Conservation (phyloP, 2,888 invertebrate species). For the Belgica antarctica region DNA sequence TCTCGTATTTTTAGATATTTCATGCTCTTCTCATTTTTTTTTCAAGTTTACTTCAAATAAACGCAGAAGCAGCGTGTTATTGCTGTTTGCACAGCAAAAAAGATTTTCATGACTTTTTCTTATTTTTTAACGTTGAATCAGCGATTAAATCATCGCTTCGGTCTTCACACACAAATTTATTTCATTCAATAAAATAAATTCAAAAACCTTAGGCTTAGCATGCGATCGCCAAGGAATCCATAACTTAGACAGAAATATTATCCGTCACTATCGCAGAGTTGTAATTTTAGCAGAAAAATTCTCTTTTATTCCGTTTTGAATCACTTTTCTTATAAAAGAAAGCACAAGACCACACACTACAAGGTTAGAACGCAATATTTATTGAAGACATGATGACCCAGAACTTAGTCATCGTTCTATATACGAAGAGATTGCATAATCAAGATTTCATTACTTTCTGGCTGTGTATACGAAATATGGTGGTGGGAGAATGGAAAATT, state of each 20-base stretch:
- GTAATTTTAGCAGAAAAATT: not conserved
- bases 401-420: no score
- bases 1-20: conserved; percentile 19
- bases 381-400: no score
- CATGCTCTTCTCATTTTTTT: conserved; percentile 1
- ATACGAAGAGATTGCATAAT: no score
- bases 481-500: not conserved
- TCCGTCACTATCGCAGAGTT: not conserved
- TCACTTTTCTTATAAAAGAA: conserved; percentile 6
- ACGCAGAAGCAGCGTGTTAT: conserved; percentile 9
- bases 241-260: not conserved
- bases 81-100: conserved; percentile 17
- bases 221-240: not conserved
- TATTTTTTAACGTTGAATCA: conserved; percentile 3
- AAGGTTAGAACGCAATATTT: not conserved
- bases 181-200: conserved; percentile 5
- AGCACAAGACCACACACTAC: not conserved
- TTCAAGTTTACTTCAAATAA: conserved; percentile 3
- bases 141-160: conserved; percentile 23
- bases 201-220: not conserved
- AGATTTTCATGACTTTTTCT: not conserved
- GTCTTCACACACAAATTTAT: not conserved
- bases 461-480: not conserved
- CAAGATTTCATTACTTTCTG: not conserved
- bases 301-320: not conserved